Evolutionary conservation across 2,888 invertebrate species (phyloP).

Genomic region (Nephrotoma guestfalica): DNA sequence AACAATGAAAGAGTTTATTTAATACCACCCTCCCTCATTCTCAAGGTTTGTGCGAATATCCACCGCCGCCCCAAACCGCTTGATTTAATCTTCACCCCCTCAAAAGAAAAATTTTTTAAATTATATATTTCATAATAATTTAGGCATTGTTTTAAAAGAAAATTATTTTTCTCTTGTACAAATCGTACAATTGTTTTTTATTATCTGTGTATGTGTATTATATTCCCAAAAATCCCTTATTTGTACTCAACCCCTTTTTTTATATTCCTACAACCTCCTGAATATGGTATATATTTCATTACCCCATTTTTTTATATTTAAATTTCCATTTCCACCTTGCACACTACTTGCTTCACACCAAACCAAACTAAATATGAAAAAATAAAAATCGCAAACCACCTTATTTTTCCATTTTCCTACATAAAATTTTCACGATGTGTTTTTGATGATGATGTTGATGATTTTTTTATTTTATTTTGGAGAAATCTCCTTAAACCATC

Average conservation of each 20-base stretch:
- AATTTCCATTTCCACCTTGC: neutral
- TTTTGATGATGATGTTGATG: constrained; percentile 3
- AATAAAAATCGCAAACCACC: neutral
- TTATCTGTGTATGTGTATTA: neutral
- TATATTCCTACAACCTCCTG: neutral
- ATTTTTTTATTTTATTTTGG: neutral
- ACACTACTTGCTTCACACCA: neutral
- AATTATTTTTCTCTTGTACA: neutral
- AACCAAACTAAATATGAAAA: neutral
- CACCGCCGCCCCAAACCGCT: neutral
- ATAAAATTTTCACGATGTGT: neutral
- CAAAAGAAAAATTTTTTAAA: neutral
- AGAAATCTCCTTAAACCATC: neutral
- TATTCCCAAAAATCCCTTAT: neutral
- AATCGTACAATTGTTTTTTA: neutral
- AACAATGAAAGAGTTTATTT: neutral
- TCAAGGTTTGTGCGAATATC: neutral
- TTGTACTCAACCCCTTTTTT: neutral
- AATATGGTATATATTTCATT: neutral
- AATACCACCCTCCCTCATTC: neutral
- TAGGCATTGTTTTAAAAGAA: neutral
- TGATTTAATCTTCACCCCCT: neutral
- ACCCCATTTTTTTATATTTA: neutral
- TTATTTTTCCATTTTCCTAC: neutral
- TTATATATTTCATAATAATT: neutral